Evolutionary conservation across 2,797 vertebrate species (phyloP).

Genomic region (Otus scops): DNA sequence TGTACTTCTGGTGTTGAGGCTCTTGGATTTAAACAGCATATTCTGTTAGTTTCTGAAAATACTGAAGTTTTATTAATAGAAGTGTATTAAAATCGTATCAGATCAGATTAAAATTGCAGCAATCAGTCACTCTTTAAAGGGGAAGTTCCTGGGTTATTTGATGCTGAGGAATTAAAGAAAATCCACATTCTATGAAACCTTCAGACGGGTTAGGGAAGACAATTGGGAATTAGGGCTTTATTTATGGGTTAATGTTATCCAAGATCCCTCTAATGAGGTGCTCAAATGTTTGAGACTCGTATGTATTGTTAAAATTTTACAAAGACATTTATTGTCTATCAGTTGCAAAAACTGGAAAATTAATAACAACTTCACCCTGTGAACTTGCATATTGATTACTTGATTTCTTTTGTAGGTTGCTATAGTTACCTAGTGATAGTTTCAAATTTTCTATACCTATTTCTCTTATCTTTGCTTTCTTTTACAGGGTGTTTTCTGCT

Average conservation of each 20-base stretch:
- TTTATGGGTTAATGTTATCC: not conserved
- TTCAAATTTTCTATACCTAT: not conserved
- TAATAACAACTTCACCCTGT: not conserved
- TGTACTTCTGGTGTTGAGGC: not conserved
- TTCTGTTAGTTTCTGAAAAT: not conserved
- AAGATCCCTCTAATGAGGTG: not conserved
- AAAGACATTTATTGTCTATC: not conserved
- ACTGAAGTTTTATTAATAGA: not conserved
- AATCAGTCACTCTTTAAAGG: not conserved
- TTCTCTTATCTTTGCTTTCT: not conserved
- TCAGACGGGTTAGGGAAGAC: not conserved
- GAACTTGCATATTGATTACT: not conserved
- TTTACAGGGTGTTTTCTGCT: not conserved
- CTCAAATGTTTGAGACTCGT: not conserved
- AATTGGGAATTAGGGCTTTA: not conserved
- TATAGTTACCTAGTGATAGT: not conserved
- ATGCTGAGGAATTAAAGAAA: not conserved
- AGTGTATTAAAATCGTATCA: not conserved
- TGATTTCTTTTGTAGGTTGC: not conserved
- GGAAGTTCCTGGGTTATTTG: not conserved
- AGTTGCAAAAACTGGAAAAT: not conserved
- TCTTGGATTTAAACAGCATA: not conserved
- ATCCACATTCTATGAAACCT: not conserved
- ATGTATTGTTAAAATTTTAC: not conserved
- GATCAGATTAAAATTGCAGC: not conserved